Evolutionary conservation across 2,113 vertebrate genomes (phyloP), one percentile per base, ranked within the genome.

Genomic region (Hippocampus zosterae): DNA sequence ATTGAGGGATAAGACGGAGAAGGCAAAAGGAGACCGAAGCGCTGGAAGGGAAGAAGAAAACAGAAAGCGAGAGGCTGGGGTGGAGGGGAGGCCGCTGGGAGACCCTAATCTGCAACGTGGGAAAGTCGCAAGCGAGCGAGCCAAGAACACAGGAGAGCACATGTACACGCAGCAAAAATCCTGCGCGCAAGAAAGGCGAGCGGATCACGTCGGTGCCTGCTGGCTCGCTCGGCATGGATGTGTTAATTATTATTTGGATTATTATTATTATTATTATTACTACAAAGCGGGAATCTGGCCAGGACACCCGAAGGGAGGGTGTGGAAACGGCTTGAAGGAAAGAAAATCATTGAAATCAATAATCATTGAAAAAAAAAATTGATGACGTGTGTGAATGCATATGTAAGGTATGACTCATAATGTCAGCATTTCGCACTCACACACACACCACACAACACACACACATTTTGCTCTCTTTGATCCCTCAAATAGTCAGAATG

Each of bases 41-140:
- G 63, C 68, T 69, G 42, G 60, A 13, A 33, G 29, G 52, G 21
- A 27, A 42, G 64, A 59, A 52, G 23, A 65, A 68, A 56, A 48
- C 52, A 59, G 60, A 48, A 25, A 78, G 50, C 11, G 42, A 66
- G 42, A 29, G 65, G 71, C 25, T 48, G 65, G 59, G 76, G 74
- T 64, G 74, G 68, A 63, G 79, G 77, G 72, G 82, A 81, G 86
- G 77, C 79, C 81, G 78, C 82, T 85, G 87, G 83, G 87, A 87
- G 88, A 84, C 77, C 81, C 82, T 68, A 75, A 68, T 85, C 75
- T 73, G 78, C 82, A 88, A 89, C 84, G 90, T 92, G 90, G 91
- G 91, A 93, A 93, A 93, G 88, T 87, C 87, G 87, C 85, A 84
- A 81, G 83, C 27, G 42, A 78, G 76, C 65, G 69, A 75, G 80